Conservation (phyloP, 2,797 vertebrate genomes). For the Astyanax mexicanus region DNA sequence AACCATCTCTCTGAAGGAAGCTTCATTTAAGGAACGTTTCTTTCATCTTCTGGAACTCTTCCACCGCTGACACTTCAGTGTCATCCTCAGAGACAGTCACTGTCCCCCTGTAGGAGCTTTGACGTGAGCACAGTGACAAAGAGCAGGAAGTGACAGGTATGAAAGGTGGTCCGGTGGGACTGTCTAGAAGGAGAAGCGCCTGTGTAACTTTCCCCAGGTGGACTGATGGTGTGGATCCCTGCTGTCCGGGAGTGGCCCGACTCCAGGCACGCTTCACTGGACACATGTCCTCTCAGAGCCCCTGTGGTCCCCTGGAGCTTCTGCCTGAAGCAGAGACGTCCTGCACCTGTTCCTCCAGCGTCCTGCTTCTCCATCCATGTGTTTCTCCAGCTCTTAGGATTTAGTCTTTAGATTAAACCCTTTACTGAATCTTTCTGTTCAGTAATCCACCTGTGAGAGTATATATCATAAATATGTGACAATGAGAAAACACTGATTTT, state of each 20-base stretch:
- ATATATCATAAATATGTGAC: too few relatives aligned
- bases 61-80: neutral
- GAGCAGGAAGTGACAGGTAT: neutral
- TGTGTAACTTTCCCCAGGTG: slow-evolving; percentile 19
- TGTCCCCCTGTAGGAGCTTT: neutral
- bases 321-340: neutral
- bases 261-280: slow-evolving; percentile 11
- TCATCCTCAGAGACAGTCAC: neutral
- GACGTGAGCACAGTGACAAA: neutral
- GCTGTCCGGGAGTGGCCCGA: neutral
- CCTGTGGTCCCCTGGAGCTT: slow-evolving; percentile 5
- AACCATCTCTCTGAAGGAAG: neutral
- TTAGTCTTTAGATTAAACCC: neutral
- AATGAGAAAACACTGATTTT: too few relatives aligned
- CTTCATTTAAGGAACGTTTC: neutral
- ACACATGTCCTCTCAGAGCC: neutral
- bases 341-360: neutral
- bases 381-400: neutral
- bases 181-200: neutral
- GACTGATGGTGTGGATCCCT: neutral
- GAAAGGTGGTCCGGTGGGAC: slow-evolving; percentile 1
- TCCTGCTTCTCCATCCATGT: neutral
- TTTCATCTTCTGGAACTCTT: neutral
- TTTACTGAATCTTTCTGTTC: too few relatives aligned
- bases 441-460: too few relatives aligned